Base-by-base conservation (phyloP, 2,888 invertebrate species). In the Amblyjoppa proteus region DNA sequence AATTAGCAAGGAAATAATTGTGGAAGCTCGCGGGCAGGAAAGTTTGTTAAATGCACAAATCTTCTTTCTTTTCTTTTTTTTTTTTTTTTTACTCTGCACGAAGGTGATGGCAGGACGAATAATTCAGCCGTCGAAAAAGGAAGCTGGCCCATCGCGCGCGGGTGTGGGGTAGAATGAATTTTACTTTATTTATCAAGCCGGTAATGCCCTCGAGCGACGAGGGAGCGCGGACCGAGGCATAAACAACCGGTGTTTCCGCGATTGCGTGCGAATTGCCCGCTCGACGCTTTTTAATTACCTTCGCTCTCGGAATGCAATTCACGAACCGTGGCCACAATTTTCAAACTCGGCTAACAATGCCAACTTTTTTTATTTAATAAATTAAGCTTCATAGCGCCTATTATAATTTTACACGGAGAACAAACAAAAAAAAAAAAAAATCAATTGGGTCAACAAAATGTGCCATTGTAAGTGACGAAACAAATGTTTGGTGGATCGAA, bases 161-260 rank as follows among this genome's bases (percentile, higher is more conserved):
- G 75, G 28, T 20, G 7, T n/a, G 6, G 20, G 9, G 45, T 28
- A 38, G 49, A 76, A 51, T 51, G 13, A 20, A 76, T 76, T 64
- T 76, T 58, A 66, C 51, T 76, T 76, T 76, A 76, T 76, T 76
- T 76, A 49, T 49, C 51, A 66, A 66, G 31, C 64, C 51, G 75
- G 51, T 16, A 51, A 64, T 34, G 34, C 49, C 34, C 64, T 31
- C 20, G 51, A 66, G 34, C n/a, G 34, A 64, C 9, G 66, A 16
- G 34, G 13, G n/a, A 34, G 20, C 1, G 75, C 11, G 74, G 45
- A 28, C 7, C 31, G 28, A 66, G 34, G 51, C 51, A 49, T 28
- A 74, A 66, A 66, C 51, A 49, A 66, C 34, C 5, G 51, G 11
- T 34, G 64, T 76, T 51, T 76, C 38, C 38, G 5, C 51, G 51